These are phyloP conservation scores for Agrochola lychnidis DNA, from an alignment of 2,888 invertebrate genomes.

Conservation along the genomic window DNA sequence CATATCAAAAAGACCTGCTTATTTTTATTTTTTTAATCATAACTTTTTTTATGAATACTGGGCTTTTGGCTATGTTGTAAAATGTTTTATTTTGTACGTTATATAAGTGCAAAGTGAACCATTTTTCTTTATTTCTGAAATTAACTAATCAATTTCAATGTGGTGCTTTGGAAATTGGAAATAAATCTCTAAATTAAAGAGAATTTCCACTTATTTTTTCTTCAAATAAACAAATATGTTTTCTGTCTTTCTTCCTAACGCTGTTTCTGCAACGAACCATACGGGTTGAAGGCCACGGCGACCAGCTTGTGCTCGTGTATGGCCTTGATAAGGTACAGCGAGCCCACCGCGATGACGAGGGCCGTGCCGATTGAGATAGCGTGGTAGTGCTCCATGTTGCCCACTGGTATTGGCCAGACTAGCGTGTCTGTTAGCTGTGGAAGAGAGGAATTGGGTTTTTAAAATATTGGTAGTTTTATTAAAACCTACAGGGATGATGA, in stretches of 20 bases:
- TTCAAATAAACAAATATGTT: not conserved
- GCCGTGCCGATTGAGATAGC: constrained; percentile 74
- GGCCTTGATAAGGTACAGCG: constrained; percentile 69
- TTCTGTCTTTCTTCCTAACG: not conserved
- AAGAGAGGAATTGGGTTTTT: constrained; percentile 33
- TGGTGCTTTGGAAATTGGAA: too few species aligned
- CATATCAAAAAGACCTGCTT: too few species aligned
- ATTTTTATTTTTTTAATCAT: too few species aligned
- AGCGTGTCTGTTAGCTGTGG: constrained; percentile 75
- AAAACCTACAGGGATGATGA: too few species aligned
- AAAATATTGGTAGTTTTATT: not conserved
- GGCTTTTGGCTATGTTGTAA: too few species aligned
- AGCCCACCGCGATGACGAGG: constrained; percentile 70
- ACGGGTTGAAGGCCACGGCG: constrained; percentile 44
- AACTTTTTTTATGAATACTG: too few species aligned
- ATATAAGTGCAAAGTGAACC: too few species aligned
- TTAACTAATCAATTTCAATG: too few species aligned
- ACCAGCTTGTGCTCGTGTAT: constrained; percentile 62
- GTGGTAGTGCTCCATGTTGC: constrained; percentile 77
- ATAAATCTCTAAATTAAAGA: too few species aligned
- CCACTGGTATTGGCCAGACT: constrained; percentile 80
- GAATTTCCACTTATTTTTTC: not conserved
- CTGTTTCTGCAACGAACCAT: constrained; percentile 26
- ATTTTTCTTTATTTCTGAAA: too few species aligned
- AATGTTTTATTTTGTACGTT: too few species aligned